A percentile compares a stretch with the other conserved stretches of the same genome.
Evolutionary conservation across 1,140 invertebrate species (phyloP).

Genomic region (Thaumetopoea pityocampa): DNA sequence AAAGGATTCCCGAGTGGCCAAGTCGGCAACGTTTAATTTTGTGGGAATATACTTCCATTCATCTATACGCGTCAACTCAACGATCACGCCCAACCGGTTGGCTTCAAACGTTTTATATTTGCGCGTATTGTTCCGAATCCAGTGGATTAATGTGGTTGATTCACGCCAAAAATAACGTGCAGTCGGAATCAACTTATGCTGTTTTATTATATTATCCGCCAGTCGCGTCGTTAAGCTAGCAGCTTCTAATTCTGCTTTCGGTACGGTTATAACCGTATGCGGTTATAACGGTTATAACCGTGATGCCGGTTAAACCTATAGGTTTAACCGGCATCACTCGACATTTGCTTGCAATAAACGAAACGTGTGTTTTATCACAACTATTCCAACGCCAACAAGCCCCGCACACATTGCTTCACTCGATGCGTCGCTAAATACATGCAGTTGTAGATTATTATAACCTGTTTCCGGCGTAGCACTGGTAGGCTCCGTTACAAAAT

Average conservation of each 20-base stretch:
- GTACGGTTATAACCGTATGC: conserved; percentile 23
- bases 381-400: conserved; percentile 29
- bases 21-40: conserved; percentile 32
- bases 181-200: conserved; percentile 6
- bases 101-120: conserved; percentile 52
- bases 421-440: conserved; percentile 24
- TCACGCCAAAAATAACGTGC: conserved; percentile 17
- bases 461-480: neutral
- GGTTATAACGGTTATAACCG: no score
- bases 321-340: conserved; percentile 23
- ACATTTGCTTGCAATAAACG: conserved; percentile 24
- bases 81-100: conserved; percentile 54
- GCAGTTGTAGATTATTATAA: conserved; percentile 19
- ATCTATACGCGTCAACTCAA: conserved; percentile 21
- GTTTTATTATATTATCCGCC: conserved; percentile 6
- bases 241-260: conserved; percentile 16
- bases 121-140: conserved; percentile 15
- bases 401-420: conserved; percentile 15
- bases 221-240: conserved; percentile 14
- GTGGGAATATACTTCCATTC: conserved; percentile 38
- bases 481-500: no score
- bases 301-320: conserved; percentile 17
- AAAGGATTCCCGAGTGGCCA: conserved; percentile 20
- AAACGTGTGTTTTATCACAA: conserved; percentile 1
- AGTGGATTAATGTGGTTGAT: conserved; percentile 20